Evolutionary conservation across 1,140 invertebrate species (phyloP).

Genomic region (Pseudomyrmex sp.): DNA sequence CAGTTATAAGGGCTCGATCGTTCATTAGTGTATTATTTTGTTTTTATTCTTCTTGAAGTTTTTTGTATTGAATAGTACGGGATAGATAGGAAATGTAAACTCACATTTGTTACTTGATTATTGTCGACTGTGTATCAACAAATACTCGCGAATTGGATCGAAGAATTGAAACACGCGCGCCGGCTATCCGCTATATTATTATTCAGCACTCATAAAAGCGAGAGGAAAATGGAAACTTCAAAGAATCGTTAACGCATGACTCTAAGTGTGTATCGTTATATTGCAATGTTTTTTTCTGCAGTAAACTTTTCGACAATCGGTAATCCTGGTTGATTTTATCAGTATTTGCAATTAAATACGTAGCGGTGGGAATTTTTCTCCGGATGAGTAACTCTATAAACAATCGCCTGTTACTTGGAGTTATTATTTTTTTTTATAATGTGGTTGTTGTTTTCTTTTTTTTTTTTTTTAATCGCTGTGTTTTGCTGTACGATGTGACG

Average conservation of each 20-base stretch:
- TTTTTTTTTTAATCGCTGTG: background rate
- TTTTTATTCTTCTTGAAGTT: slow-evolving; percentile 13
- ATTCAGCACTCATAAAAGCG: slow-evolving; percentile 24
- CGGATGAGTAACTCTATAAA: slow-evolving; percentile 31
- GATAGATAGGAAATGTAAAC: slow-evolving; percentile 54
- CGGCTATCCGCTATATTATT: slow-evolving; percentile 10
- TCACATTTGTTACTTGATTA: slow-evolving; percentile 46
- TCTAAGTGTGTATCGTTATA: slow-evolving; percentile 21
- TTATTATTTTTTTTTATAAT: slow-evolving; percentile 5
- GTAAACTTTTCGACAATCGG: slow-evolving; percentile 15
- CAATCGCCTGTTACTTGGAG: slow-evolving; percentile 25
- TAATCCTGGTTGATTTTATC: slow-evolving; percentile 17
- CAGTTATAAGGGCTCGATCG: slow-evolving; percentile 44
- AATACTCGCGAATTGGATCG: slow-evolving; percentile 52
- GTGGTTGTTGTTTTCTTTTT: background rate
- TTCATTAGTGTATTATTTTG: slow-evolving; percentile 35
- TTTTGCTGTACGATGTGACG: slow-evolving; percentile 11
- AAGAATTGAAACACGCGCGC: slow-evolving; percentile 20
- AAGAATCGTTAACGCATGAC: slow-evolving; percentile 38
- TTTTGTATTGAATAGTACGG: slow-evolving; percentile 30
- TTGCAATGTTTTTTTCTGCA: background rate
- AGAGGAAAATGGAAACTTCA: slow-evolving; percentile 4
- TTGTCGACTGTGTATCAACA: slow-evolving; percentile 57
- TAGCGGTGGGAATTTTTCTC: slow-evolving; percentile 14
- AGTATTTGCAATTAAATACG: slow-evolving; percentile 21